Evolutionary conservation across 2,797 vertebrate species (phyloP).

Genomic region (Acipenser oxyrinchus): DNA sequence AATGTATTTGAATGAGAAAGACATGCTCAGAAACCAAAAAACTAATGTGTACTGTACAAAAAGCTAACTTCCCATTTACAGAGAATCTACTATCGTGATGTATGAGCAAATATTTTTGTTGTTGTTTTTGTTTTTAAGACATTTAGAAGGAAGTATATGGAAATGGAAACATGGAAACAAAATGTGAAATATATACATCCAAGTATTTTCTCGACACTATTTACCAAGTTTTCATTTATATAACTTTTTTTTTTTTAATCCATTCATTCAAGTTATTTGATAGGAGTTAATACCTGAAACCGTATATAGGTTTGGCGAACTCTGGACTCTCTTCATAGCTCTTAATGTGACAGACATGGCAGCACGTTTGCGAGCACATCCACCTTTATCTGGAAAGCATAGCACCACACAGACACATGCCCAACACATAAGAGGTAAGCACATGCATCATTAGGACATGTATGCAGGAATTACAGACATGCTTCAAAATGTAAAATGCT

Average conservation of each 20-base stretch:
- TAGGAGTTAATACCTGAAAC: slow-evolving; percentile 66
- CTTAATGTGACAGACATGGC: slow-evolving; percentile 87
- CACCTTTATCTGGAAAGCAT: slow-evolving; percentile 92
- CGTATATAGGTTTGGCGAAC: slow-evolving; percentile 87
- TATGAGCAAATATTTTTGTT: no score
- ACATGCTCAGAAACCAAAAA: no score
- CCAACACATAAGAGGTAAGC: slow-evolving; percentile 57
- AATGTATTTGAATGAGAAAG: no score
- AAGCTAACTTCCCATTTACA: no score
- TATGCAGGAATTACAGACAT: slow-evolving; percentile 12
- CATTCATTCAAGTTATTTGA: slow-evolving; percentile 4
- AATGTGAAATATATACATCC: no score
- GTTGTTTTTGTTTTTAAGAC: no score
- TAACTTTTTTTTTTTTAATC: neutral
- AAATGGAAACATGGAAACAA: no score
- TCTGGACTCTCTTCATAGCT: slow-evolving; percentile 96
- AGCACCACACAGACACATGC: slow-evolving; percentile 62
- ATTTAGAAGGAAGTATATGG: no score
- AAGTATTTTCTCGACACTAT: no score
- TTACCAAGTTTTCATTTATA: no score
- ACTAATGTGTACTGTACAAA: no score
- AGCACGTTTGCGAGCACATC: slow-evolving; percentile 79
- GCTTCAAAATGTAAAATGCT: slow-evolving; percentile 17
- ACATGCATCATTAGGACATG: slow-evolving; percentile 55
- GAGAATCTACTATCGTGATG: no score